These are phyloP conservation scores for Cybosia mesomella DNA, from an alignment of 2,888 invertebrate species.

Conservation along the genomic window DNA sequence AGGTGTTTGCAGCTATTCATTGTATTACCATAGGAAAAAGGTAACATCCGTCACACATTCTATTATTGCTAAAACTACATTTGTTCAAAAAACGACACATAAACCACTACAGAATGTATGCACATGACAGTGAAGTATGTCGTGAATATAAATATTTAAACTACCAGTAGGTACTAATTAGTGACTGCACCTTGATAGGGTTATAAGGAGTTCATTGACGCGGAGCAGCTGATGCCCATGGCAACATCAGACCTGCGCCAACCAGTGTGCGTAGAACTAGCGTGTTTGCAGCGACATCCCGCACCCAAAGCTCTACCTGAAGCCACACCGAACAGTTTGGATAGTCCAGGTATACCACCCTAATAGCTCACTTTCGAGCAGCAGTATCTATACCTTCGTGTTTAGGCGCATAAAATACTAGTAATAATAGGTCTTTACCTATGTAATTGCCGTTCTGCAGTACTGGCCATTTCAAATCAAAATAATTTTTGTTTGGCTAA, in stretches of 20 bases:
- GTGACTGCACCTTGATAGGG: slow-evolving; percentile 85
- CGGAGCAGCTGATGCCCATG: slow-evolving; percentile 95
- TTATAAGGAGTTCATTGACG: slow-evolving; percentile 96
- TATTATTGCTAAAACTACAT: slow-evolving; percentile 7
- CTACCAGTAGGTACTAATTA: slow-evolving; percentile 21
- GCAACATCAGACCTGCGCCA: slow-evolving; percentile 94
- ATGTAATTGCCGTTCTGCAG: too few species aligned
- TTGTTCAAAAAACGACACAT: neutral
- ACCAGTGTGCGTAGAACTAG: slow-evolving; percentile 94
- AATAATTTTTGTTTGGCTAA: too few species aligned
- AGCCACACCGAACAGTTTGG: slow-evolving; percentile 83
- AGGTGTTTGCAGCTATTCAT: slow-evolving; percentile 40
- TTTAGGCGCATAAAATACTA: neutral
- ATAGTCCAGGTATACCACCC: slow-evolving; percentile 77
- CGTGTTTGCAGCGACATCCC: slow-evolving; percentile 88
- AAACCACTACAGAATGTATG: slow-evolving; percentile 10
- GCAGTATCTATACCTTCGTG: slow-evolving; percentile 49
- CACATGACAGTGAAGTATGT: neutral
- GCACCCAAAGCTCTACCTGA: slow-evolving; percentile 84
- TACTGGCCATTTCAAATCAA: too few species aligned
- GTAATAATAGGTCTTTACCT: too few species aligned
- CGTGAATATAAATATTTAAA: neutral
- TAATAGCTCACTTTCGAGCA: slow-evolving; percentile 29
- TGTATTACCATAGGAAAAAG: slow-evolving; percentile 45
- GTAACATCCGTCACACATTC: slow-evolving; percentile 32